Percentiles rank a stretch among this genome's conserved stretches.
These are phyloP conservation scores for Sebastes umbrosus DNA, from an alignment of 2,797 vertebrate species.

Conservation along the genomic window DNA sequence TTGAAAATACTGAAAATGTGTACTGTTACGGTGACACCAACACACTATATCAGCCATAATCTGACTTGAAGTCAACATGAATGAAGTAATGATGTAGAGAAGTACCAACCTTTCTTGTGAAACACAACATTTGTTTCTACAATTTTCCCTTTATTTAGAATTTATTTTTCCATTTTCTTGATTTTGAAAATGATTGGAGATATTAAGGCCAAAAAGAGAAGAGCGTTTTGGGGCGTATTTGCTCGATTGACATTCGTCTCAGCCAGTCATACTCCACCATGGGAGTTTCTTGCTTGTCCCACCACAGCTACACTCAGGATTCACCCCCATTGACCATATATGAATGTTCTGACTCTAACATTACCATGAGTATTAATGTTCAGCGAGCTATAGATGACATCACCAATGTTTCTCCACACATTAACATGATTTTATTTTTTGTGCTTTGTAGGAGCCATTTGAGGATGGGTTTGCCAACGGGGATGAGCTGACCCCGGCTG, in stretches of 20 bases:
- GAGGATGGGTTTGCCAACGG: constrained; percentile 97
- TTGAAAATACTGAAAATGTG: not conserved
- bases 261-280: not conserved
- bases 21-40: too few relatives aligned
- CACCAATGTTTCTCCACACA: not conserved
- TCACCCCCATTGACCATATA: not conserved
- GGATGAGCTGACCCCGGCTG: constrained; percentile 92
- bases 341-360: not conserved
- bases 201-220: not conserved
- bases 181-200: not conserved
- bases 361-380: too few relatives aligned
- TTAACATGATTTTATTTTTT: not conserved
- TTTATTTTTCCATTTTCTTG: not conserved
- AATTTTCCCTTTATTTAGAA: not conserved
- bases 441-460: constrained; percentile 89
- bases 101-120: not conserved
- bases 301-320: not conserved
- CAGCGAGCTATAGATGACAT: not conserved
- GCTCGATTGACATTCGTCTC: not conserved
- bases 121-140: not conserved
- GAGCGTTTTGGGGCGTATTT: not conserved
- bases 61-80: not conserved
- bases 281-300: not conserved
- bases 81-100: not conserved
- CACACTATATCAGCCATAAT: not conserved